Percentiles rank a stretch among this genome's conserved stretches.
These are phyloP conservation scores for Sinocyclocheilus grahami DNA, from an alignment of 2,113 vertebrate genomes.

Conservation along the genomic window DNA sequence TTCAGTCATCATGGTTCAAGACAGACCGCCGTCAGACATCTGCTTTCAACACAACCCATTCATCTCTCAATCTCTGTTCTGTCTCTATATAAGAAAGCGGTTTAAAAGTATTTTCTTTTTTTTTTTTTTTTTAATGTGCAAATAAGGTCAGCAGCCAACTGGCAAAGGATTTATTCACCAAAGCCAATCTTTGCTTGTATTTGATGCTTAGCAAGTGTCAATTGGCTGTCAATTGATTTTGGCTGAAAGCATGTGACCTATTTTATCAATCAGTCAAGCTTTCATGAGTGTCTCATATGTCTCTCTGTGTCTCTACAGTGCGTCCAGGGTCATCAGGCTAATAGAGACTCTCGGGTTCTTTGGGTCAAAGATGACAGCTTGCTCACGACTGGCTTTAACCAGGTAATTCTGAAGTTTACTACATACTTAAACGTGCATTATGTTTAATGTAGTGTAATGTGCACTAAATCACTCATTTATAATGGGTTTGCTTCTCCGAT, in stretches of 20 bases:
- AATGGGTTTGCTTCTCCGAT: neutral
- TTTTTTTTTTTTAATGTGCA: no score
- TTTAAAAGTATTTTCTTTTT: no score
- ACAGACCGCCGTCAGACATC: neutral
- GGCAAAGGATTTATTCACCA: no score
- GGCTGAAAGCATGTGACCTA: no score
- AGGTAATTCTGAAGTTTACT: slow-evolving; percentile 73
- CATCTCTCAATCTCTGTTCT: neutral
- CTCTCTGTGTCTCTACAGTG: slow-evolving; percentile 54
- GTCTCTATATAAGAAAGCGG: neutral
- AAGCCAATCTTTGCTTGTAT: no score
- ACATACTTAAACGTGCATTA: neutral
- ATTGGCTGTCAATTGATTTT: no score
- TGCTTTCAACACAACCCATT: neutral
- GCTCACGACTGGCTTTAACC: slow-evolving; percentile 87
- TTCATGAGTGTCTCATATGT: neutral
- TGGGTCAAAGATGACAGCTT: slow-evolving; percentile 85
- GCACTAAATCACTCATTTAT: neutral
- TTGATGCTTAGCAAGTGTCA: no score
- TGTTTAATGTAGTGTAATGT: neutral
- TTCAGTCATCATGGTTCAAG: slow-evolving; percentile 48
- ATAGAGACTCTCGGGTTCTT: slow-evolving; percentile 84
- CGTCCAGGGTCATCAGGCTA: slow-evolving; percentile 78
- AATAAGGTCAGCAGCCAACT: no score
- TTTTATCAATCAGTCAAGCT: no score